Conservation (phyloP, 1,140 invertebrate species). For the Bombus sibiricus region DNA sequence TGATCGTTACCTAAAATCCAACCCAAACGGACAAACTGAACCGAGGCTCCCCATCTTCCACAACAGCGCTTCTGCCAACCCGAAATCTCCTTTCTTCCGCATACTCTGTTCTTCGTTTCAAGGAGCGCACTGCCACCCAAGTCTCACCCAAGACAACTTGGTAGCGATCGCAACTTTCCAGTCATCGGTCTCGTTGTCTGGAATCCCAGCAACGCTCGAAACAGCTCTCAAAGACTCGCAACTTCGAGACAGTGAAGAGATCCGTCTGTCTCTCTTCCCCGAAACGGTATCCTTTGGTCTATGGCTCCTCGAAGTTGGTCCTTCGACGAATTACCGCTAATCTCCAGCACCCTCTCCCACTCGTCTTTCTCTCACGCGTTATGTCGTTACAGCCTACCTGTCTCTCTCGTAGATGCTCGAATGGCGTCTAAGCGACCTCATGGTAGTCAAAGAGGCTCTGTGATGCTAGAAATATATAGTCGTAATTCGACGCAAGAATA, state of each 20-base stretch:
- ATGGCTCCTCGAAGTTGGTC: conserved; percentile 33
- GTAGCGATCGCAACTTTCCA: conserved; percentile 14
- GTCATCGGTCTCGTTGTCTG: conserved; percentile 9
- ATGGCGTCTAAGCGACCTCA: conserved; percentile 57
- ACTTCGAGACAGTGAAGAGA: conserved; percentile 1
- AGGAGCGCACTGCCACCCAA: background rate
- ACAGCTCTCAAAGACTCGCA: conserved; percentile 37
- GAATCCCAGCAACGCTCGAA: conserved; percentile 28
- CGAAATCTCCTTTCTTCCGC: background rate
- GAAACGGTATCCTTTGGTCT: conserved; percentile 59
- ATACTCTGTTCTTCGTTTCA: background rate
- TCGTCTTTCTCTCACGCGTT: conserved; percentile 2
- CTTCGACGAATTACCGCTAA: conserved; percentile 72
- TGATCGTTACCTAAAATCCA: background rate
- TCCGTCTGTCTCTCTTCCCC: conserved; percentile 36
- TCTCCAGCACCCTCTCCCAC: conserved; percentile 48
- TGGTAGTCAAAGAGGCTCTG: conserved; percentile 2
- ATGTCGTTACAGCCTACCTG: background rate
- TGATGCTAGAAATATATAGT: too few relatives aligned
- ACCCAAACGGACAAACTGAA: background rate
- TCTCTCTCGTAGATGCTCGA: conserved; percentile 34
- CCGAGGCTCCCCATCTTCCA: background rate
- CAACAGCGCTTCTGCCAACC: background rate
- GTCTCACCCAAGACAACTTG: too few relatives aligned
- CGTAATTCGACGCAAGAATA: too few relatives aligned